These are phyloP conservation scores for Parus major DNA, from an alignment of 2,113 vertebrate species.

Conservation along the genomic window DNA sequence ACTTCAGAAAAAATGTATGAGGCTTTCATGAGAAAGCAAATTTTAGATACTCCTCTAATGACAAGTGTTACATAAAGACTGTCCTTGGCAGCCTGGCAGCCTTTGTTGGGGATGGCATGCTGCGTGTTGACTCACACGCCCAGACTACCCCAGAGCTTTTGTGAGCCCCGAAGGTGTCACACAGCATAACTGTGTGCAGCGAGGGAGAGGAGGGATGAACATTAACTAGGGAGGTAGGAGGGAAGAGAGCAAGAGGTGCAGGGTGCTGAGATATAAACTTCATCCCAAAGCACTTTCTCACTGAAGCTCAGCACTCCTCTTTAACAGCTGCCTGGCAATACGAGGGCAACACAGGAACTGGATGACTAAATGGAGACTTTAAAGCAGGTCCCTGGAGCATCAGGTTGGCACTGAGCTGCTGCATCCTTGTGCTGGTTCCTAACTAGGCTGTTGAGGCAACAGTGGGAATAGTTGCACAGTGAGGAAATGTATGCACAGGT, in stretches of 20 bases:
- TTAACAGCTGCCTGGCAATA: neutral
- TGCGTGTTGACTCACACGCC: fast-evolving
- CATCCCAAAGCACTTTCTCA: neutral
- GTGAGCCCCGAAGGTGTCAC: fast-evolving
- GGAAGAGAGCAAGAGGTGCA: neutral
- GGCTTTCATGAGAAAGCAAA: neutral
- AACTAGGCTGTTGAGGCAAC: neutral
- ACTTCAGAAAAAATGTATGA: neutral
- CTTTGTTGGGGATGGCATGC: fast-evolving
- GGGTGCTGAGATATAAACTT: neutral
- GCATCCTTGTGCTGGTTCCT: neutral
- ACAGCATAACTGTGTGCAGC: neutral
- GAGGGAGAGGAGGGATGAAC: neutral
- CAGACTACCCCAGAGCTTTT: neutral
- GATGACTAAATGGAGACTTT: neutral
- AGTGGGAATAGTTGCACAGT: fast-evolving
- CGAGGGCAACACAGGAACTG: neutral
- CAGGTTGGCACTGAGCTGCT: neutral
- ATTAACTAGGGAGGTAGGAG: neutral
- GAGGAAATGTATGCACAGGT: fast-evolving
- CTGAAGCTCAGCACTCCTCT: neutral
- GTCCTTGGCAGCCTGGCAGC: neutral
- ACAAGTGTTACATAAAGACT: neutral
- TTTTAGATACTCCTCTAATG: neutral
- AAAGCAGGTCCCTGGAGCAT: neutral